Percentiles rank a stretch among this genome's conserved stretches.
Evolutionary conservation across 2,888 invertebrate species (phyloP).

Genomic region (Leptinotarsa rubiginosa): DNA sequence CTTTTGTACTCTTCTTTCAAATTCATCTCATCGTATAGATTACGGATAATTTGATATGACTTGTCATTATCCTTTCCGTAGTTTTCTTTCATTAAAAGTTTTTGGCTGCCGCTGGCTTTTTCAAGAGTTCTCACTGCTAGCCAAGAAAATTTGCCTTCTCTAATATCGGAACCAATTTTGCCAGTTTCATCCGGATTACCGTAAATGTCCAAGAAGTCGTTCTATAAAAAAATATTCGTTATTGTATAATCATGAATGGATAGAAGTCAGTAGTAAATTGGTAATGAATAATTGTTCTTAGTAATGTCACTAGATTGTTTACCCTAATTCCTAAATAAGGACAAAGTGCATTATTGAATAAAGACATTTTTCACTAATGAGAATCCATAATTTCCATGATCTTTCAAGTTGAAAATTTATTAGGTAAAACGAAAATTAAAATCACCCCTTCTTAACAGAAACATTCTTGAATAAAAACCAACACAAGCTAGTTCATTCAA

Average conservation of each 20-base stretch:
- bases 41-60: not conserved
- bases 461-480: too few species aligned
- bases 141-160: conserved; percentile 25
- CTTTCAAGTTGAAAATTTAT: too few species aligned
- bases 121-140: not conserved
- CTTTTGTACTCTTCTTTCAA: not conserved
- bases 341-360: too few species aligned
- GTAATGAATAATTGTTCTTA: too few species aligned
- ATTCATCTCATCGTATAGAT: not conserved
- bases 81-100: not conserved
- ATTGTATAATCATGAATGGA: not conserved
- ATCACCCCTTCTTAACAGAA: too few species aligned
- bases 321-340: too few species aligned
- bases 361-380: too few species aligned
- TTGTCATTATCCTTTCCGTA: not conserved
- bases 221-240: conserved; percentile 65
- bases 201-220: conserved; percentile 91
- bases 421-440: too few species aligned
- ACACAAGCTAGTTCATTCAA: too few species aligned
- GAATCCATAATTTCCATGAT: too few species aligned
- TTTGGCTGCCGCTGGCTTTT: not conserved
- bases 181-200: conserved; percentile 84
- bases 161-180: conserved; percentile 71
- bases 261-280: too few species aligned
- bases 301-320: too few species aligned